phyloP scores from a whole-genome alignment of 92 coral and sea anemone genomes.

The Micromussa lordhowensis region DNA sequence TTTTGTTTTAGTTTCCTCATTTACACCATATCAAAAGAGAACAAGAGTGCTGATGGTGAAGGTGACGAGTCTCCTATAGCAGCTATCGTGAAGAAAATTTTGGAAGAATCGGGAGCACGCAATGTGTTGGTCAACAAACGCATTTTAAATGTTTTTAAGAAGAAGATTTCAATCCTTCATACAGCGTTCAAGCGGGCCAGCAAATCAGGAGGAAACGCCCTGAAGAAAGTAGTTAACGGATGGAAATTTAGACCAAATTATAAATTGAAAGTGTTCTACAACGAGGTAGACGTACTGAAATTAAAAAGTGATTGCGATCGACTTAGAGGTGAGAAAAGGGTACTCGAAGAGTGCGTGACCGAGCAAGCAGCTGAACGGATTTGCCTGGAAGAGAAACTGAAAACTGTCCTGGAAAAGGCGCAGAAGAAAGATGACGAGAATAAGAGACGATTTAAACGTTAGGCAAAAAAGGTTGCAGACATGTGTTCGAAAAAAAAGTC shows the following conservation, averaged over 20 bases:
- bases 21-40: conserved; percentile 10
- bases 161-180: not conserved
- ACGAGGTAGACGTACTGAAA: not conserved
- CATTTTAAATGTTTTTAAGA: not conserved
- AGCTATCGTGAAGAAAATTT: conserved; percentile 12
- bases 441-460: too few species aligned
- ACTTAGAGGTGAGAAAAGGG: not conserved
- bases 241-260: not conserved
- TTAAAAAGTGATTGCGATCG: not conserved
- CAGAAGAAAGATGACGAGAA: too few species aligned
- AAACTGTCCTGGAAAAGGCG: too few species aligned
- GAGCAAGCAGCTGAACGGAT: too few species aligned
- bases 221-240: not conserved
- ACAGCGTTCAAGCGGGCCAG: not conserved
- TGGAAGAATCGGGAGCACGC: not conserved
- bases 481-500: too few species aligned
- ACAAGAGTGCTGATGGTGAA: not conserved
- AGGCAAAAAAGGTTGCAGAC: too few species aligned
- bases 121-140: not conserved
- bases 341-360: too few species aligned
- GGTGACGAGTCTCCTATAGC: conserved; percentile 7
- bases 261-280: conserved; percentile 4
- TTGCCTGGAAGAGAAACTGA: too few species aligned
- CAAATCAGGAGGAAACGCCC: not conserved
- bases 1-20: conserved; percentile 2